These are phyloP conservation scores for Diarsia rubi DNA, from an alignment of 2,888 invertebrate species.

Conservation along the genomic window DNA sequence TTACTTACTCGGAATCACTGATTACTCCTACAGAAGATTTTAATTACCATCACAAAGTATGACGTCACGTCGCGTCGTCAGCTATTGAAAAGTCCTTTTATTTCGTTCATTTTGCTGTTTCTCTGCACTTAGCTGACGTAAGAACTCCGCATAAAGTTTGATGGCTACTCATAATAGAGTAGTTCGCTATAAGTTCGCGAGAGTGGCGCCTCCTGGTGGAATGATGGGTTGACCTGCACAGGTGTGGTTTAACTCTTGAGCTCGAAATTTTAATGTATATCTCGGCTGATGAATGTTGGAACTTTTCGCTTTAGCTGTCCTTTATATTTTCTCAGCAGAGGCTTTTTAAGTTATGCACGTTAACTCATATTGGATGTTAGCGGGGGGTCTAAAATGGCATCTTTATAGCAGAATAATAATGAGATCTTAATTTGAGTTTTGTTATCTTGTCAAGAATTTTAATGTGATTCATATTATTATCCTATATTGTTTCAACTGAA, in stretches of 20 bases:
- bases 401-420: too few species aligned
- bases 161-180: slow-evolving; percentile 41
- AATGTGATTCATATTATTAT: too few species aligned
- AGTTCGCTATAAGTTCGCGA: slow-evolving; percentile 29
- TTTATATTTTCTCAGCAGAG: neutral
- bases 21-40: slow-evolving; percentile 19
- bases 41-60: slow-evolving; percentile 45
- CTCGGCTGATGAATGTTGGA: slow-evolving; percentile 6
- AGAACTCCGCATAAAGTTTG: slow-evolving; percentile 45
- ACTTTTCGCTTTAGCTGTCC: neutral
- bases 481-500: too few species aligned
- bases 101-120: slow-evolving; percentile 34
- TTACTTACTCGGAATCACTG: slow-evolving; percentile 30
- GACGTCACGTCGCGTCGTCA: slow-evolving; percentile 12
- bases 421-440: too few species aligned
- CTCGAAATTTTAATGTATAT: slow-evolving; percentile 31
- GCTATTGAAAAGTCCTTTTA: slow-evolving; percentile 23
- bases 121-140: slow-evolving; percentile 42
- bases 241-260: slow-evolving; percentile 34
- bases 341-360: neutral
- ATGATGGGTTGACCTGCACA: slow-evolving; percentile 43
- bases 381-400: too few species aligned
- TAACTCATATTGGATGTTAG: too few species aligned
- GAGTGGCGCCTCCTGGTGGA: slow-evolving; percentile 24
- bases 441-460: too few species aligned